Evolutionary conservation across 1,140 invertebrate genomes (phyloP), one percentile per base, ranked within the genome.

Genomic region (Drosophila chauvacae): DNA sequence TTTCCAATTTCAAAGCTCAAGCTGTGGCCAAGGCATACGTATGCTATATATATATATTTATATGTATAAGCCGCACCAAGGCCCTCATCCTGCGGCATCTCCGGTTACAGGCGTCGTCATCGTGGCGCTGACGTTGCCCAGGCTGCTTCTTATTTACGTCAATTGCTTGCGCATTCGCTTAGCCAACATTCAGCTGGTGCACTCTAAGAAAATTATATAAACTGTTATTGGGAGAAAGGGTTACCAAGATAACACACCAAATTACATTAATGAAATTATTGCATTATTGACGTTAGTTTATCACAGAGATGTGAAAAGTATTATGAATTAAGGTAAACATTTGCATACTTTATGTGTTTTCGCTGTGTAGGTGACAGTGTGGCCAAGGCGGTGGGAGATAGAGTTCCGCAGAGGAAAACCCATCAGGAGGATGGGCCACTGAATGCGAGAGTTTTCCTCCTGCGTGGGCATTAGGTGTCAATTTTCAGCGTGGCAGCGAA

Each of bases 1-100:
- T 88, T 88, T 88, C 84, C 84, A 88, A 88, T 88, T 88, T 88
- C 65, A 84, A 80, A 81, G 77, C 84, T 90, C 84, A 88, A 88
- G 85, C 84, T 88, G 84, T 88, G 80, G 70, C 79, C 80, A 66
- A 62, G 77, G 77, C 84, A 88, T 84, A 72, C 82, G 84, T 83
- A 71, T 56, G 48, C 41, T 50, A 61, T 39, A 47, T 60, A 59
- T 50, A 30, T 42, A 23, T 55, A 35, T 58, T 4, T 56, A 58
- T 68, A 42, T 70, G 35, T 35, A 72, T 66, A 68, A 75, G 53
- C 51, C 57, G 45, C 44, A 35, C 23, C 56, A 61, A 16, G 50
- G 20, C 26, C 16, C n/a, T 30, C 71, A 57, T 42, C 61, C 51
- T 44, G 44, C 50, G 61, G 50, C 74, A 66, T 71, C 75, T 80